Percentiles rank a stretch among this genome's conserved stretches.
These are phyloP conservation scores for Latheticus oryzae DNA, from an alignment of 2,888 invertebrate genomes.

Conservation along the genomic window DNA sequence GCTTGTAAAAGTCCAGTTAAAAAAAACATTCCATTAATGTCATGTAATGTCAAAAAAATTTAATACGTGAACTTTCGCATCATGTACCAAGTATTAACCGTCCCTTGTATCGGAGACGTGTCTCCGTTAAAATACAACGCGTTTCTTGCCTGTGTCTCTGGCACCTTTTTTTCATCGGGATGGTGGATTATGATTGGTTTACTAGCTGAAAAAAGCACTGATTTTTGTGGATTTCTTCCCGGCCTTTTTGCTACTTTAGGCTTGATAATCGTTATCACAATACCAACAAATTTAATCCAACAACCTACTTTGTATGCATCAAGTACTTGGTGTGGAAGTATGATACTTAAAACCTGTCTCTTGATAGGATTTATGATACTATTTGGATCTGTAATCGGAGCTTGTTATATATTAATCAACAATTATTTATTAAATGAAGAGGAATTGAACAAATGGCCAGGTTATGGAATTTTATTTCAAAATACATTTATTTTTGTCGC, in stretches of 20 bases:
- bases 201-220: slow-evolving; percentile 41
- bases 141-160: slow-evolving; percentile 45
- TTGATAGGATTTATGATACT: slow-evolving; percentile 52
- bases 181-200: slow-evolving; percentile 55
- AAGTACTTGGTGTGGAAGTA: slow-evolving; percentile 45
- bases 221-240: slow-evolving; percentile 51
- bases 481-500: slow-evolving; percentile 53
- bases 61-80: no score
- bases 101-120: slow-evolving; percentile 15
- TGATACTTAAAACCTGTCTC: slow-evolving; percentile 46
- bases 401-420: slow-evolving; percentile 52
- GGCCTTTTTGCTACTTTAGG: slow-evolving; percentile 50
- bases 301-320: slow-evolving; percentile 40
- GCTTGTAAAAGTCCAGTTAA: no score
- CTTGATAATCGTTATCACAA: slow-evolving; percentile 49
- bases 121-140: slow-evolving; percentile 44
- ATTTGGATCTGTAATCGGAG: slow-evolving; percentile 55
- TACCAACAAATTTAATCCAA: slow-evolving; percentile 49
- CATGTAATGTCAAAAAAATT: no score
- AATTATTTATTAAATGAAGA: slow-evolving; percentile 51
- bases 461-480: slow-evolving; percentile 54
- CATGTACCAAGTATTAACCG: slow-evolving; percentile 23
- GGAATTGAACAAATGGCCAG: slow-evolving; percentile 51
- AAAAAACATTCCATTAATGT: no score
- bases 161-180: slow-evolving; percentile 53